A percentile compares a stretch with the other conserved stretches of the same genome.
Evolutionary conservation across 2,113 vertebrate genomes (phyloP).

Genomic region (Phrynocephalus versicolor): DNA sequence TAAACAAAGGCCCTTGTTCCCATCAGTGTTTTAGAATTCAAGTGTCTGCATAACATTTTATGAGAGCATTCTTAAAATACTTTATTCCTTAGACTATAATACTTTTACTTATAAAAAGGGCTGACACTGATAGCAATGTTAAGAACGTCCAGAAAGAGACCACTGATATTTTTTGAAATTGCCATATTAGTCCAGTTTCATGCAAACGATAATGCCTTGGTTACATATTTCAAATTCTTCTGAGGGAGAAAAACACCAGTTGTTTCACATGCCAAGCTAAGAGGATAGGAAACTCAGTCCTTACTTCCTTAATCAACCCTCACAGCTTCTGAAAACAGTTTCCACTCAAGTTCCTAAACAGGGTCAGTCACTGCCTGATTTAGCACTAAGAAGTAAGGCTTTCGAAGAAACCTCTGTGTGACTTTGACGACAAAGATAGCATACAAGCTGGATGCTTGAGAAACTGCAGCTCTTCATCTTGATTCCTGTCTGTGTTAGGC

Average conservation of each 20-base stretch:
- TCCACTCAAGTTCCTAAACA: constrained; percentile 32
- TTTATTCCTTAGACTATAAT: constrained; percentile 76
- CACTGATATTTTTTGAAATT: constrained; percentile 74
- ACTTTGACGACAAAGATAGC: constrained; percentile 5
- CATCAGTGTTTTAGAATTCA: constrained; percentile 76
- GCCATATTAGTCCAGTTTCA: constrained; percentile 82
- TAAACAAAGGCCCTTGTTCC: constrained; percentile 65
- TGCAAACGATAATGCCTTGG: constrained; percentile 73
- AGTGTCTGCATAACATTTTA: constrained; percentile 73
- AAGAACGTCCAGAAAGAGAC: constrained; percentile 79
- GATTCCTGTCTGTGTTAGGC: background rate
- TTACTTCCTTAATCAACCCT: constrained; percentile 66
- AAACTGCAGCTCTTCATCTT: background rate
- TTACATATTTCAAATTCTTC: constrained; percentile 81
- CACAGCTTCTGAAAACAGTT: constrained; percentile 64
- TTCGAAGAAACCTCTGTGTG: background rate
- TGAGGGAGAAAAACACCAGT: constrained; percentile 38
- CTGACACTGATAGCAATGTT: constrained; percentile 78
- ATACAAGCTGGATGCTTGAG: background rate
- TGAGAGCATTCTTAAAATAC: constrained; percentile 79
- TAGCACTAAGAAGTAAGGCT: constrained; percentile 16
- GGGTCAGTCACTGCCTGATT: constrained; percentile 17
- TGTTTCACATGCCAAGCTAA: constrained; percentile 79
- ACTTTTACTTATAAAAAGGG: constrained; percentile 78
- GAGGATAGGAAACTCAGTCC: constrained; percentile 69